A percentile compares a stretch with the other conserved stretches of the same genome.
Evolutionary conservation across 2,888 invertebrate genomes (phyloP).

Genomic region (Ochropacha duplaris): DNA sequence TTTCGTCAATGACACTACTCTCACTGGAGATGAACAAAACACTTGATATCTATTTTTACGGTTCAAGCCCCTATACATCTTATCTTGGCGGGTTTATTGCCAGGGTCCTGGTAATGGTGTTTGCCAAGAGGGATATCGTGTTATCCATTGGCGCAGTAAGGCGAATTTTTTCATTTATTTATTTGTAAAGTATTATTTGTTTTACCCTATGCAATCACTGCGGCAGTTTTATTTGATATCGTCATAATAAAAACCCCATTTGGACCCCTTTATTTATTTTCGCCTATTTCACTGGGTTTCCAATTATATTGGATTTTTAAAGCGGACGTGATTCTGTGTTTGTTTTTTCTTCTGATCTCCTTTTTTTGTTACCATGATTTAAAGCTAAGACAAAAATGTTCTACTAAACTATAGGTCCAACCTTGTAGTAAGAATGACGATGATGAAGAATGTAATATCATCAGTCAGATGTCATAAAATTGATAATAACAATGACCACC

Average conservation of each 20-base stretch:
- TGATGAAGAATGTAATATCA: no score
- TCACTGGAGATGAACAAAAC: conserved; percentile 50
- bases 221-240: conserved; percentile 39
- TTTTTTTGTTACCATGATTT: conserved; percentile 22
- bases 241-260: conserved; percentile 26
- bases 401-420: neutral
- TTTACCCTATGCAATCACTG: conserved; percentile 22
- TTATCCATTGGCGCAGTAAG: conserved; percentile 30
- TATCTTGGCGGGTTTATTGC: conserved; percentile 65
- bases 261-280: conserved; percentile 28
- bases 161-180: conserved; percentile 49
- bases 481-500: no score
- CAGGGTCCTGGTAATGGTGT: conserved; percentile 58
- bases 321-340: conserved; percentile 17
- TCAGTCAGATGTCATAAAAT: no score
- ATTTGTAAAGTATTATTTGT: conserved; percentile 32
- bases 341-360: conserved; percentile 22
- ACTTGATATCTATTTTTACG: conserved; percentile 58
- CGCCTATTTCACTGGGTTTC: conserved; percentile 20
- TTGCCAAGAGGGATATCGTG: conserved; percentile 44
- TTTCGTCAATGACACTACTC: no score
- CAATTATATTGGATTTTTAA: conserved; percentile 35
- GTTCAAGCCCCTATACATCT: conserved; percentile 55
- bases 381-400: neutral
- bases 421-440: no score